A percentile compares a stretch with the other conserved stretches of the same genome.
Conservation (phyloP, 64 coral and sea anemone genomes). For the Actinia tenebrosa region DNA sequence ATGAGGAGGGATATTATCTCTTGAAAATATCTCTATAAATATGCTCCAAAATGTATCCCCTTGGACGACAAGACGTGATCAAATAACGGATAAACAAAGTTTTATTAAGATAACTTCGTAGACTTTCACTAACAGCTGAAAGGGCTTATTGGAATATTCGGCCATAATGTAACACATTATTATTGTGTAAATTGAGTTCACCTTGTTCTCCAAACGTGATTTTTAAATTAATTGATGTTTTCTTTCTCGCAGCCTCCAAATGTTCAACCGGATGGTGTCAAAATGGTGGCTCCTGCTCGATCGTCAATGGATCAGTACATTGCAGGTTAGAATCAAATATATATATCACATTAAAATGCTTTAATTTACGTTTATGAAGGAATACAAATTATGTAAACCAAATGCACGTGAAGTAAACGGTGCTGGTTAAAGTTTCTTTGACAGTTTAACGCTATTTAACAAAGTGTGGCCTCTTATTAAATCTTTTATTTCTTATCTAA, state of each 20-base stretch:
- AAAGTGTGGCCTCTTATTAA: not conserved
- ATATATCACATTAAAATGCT: not conserved
- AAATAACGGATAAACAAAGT: not conserved
- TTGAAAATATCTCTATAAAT: not conserved
- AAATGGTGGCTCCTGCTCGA: constrained; percentile 44
- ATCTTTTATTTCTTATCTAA: constrained; percentile 4
- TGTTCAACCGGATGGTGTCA: constrained; percentile 29
- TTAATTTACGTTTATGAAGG: not conserved
- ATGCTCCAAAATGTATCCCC: not conserved
- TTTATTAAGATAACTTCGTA: not conserved
- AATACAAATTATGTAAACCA: not conserved
- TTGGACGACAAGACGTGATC: not conserved
- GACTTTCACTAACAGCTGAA: not conserved
- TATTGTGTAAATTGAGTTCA: constrained; percentile 25
- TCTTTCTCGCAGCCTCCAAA: constrained; percentile 40
- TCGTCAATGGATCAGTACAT: not conserved
- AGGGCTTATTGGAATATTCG: not conserved
- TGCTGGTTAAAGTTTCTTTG: not conserved
- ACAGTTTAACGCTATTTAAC: constrained; percentile 8
- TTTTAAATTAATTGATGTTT: constrained; percentile 48
- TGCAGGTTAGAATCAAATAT: constrained; percentile 38
- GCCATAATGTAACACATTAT: constrained; percentile 2
- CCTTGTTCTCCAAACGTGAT: constrained; percentile 39
- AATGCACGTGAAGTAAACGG: constrained; percentile 10
- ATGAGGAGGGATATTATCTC: not conserved